Percentiles rank a stretch among this genome's conserved stretches.
Conservation (phyloP, 1,140 invertebrate species). For the Ceratina calcarata region DNA sequence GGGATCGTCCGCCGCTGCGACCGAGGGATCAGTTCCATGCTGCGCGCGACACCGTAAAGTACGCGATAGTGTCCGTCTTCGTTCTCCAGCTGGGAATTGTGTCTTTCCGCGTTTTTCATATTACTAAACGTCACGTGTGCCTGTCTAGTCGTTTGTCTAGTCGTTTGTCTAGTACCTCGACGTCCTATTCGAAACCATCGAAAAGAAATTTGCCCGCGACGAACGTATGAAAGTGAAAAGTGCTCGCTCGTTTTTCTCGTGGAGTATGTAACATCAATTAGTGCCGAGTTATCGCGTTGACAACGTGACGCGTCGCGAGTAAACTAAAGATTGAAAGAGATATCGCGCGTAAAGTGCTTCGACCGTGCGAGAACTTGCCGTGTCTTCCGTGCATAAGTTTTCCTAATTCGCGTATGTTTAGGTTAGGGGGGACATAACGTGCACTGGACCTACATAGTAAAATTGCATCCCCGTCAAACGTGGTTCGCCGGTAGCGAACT, state of each 20-base stretch:
- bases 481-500: neutral
- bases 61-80: neutral
- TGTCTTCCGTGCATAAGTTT: neutral
- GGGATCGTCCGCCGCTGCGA: slow-evolving; percentile 38
- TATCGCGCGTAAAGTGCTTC: neutral
- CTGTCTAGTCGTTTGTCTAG: neutral
- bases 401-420: neutral
- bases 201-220: no score
- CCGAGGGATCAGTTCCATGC: slow-evolving; percentile 69
- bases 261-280: neutral
- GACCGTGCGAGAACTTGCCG: neutral
- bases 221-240: slow-evolving; percentile 7
- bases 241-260: neutral
- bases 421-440: slow-evolving; percentile 1
- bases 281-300: slow-evolving; percentile 1
- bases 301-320: neutral
- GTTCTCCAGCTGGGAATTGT: neutral
- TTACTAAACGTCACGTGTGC: neutral
- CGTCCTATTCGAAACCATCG: neutral
- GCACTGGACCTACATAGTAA: neutral
- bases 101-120: neutral
- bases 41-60: slow-evolving; percentile 54
- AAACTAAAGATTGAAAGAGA: neutral
- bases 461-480: neutral
- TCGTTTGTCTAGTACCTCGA: neutral